Base-by-base conservation (phyloP, 2,113 vertebrate genomes). In the Odontophorus gujanensis region DNA sequence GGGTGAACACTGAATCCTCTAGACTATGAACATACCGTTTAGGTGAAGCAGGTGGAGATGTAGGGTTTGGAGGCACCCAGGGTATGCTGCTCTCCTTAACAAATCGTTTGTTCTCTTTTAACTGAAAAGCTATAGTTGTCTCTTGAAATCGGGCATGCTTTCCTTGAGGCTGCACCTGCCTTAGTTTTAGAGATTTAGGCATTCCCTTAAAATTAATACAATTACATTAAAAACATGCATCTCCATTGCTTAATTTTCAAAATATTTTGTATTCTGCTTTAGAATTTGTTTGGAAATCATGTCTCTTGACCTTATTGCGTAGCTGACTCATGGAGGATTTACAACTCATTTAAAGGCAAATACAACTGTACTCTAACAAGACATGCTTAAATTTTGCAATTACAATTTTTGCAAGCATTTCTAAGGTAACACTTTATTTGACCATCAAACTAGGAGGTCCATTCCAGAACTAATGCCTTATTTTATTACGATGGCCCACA, bases 111-210 rank as follows among this genome's bases (percentile, higher is more conserved):
- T 82, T 98, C 95, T 97, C 98, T 89, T 98, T 97, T 13, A 98
- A 97, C 45, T 93, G 98, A 94, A 98, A 99, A 22, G 98, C 97
- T 85, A 98, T 96, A 8, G 98, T 98, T 28, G 98, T 95, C 80
- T 98, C 97, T 83, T 95, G 98, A 95, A 99, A 98, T 18, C 93
- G 96, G 59, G 94, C 92, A 19, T 63, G 96, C 50, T 91, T 96
- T 84, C 87, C 42, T 74, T 38, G 75, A 94, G 95, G 85, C 26
- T 43, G 66, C 30, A 20, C 13, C 12, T n/a, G 5, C 66, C 77
- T 30, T 48, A 69, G 48, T 48, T 94, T 91, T 5, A 65, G 85
- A 58, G 83, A 50, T 19, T 82, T 92, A 3, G 13, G 67, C 55
- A 67, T 78, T 73, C 93, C 96, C 97, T 97, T 87, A 18, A 93